These are phyloP conservation scores for Chrysoperla carnea DNA, from an alignment of 1,140 invertebrate genomes.

Conservation along the genomic window DNA sequence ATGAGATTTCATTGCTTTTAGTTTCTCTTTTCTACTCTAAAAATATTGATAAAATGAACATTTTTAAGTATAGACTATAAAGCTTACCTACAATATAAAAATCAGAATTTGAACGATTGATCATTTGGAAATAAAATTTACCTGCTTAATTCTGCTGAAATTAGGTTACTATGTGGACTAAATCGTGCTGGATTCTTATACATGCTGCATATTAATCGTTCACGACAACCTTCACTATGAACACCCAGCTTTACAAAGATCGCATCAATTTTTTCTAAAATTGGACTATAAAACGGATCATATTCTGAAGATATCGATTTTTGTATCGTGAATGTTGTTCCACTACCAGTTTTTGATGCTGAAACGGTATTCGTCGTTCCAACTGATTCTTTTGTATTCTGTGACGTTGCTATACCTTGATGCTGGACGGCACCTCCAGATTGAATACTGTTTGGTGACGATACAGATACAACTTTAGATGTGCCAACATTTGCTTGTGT, in stretches of 20 bases:
- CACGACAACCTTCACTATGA: constrained; percentile 47
- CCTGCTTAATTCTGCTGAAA: constrained; percentile 72
- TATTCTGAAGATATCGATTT: constrained; percentile 14
- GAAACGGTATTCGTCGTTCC: constrained; percentile 2
- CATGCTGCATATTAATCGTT: constrained; percentile 61
- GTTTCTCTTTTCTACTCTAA: too few species aligned
- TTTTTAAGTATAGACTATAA: too few species aligned
- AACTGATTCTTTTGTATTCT: constrained; percentile 2
- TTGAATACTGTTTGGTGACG: not conserved
- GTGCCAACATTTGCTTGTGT: too few species aligned
- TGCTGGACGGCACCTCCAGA: not conserved
- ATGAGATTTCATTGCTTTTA: too few species aligned
- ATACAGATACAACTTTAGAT: too few species aligned
- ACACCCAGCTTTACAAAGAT: constrained; percentile 48
- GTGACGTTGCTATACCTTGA: constrained; percentile 2
- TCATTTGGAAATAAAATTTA: constrained; percentile 26
- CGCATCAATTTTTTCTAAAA: constrained; percentile 52
- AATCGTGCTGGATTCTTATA: constrained; percentile 61
- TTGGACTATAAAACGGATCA: constrained; percentile 62
- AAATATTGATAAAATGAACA: too few species aligned
- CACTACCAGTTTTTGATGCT: constrained; percentile 1
- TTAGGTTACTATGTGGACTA: constrained; percentile 64
- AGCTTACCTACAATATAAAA: too few species aligned
- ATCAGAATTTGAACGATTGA: too few species aligned
- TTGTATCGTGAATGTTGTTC: not conserved